Conservation (phyloP, 2,888 invertebrate genomes). For the Nysson spinosus region DNA sequence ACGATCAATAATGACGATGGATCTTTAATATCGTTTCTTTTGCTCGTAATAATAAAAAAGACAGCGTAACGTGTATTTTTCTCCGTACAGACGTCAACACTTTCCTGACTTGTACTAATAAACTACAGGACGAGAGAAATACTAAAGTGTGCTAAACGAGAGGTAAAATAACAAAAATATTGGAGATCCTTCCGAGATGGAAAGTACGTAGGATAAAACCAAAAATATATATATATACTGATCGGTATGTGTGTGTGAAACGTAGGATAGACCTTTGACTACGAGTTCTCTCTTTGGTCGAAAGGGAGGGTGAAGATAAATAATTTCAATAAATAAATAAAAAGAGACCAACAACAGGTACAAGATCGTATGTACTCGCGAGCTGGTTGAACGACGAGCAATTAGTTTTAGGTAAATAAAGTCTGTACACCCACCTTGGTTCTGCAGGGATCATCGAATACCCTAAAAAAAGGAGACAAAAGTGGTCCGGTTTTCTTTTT, state of each 20-base stretch:
- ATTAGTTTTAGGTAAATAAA: conserved; percentile 67
- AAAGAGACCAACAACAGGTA: conserved; percentile 11
- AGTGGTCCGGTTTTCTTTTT: not conserved
- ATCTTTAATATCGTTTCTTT: no score
- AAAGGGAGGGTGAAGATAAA: conserved; percentile 3
- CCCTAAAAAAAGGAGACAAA: conserved; percentile 54
- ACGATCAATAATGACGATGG: no score
- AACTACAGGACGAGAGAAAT: conserved; percentile 6
- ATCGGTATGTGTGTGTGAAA: conserved; percentile 27
- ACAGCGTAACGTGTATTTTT: no score
- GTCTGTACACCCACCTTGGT: conserved; percentile 71
- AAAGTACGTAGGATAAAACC: conserved; percentile 25
- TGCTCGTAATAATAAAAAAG: no score
- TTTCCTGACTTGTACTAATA: not conserved
- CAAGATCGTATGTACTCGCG: conserved; percentile 35
- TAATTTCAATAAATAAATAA: conserved; percentile 4
- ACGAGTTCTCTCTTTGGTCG: conserved; percentile 18
- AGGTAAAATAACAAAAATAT: not conserved
- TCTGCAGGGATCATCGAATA: conserved; percentile 63
- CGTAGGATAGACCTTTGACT: conserved; percentile 18
- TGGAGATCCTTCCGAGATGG: conserved; percentile 11
- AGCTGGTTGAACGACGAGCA: conserved; percentile 60
- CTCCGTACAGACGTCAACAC: not conserved
- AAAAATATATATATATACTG: no score
- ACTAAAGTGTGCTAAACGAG: conserved; percentile 12